Evolutionary conservation across 2,888 invertebrate species (phyloP).

Genomic region (Himalopsyche japonica): DNA sequence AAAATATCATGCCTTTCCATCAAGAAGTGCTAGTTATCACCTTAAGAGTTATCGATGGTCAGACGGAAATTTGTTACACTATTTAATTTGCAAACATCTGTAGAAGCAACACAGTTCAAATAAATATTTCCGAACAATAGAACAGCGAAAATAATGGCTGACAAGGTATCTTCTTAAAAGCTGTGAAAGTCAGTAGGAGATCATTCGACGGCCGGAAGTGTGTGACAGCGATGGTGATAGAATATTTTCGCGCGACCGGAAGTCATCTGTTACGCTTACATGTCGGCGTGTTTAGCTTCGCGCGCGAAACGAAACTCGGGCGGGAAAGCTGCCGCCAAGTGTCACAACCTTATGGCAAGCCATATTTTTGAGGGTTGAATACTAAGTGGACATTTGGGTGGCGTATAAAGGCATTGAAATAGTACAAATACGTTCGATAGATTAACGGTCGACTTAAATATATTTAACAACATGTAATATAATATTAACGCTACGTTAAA

Average conservation of each 20-base stretch:
- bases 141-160: not conserved
- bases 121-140: not conserved
- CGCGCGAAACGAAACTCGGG: not conserved
- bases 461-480: no score
- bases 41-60: no score
- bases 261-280: conserved; percentile 18
- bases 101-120: no score
- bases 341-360: not conserved
- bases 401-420: no score
- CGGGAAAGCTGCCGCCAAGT: not conserved
- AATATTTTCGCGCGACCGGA: conserved; percentile 21
- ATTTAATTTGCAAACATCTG: no score
- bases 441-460: no score
- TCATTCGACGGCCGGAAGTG: conserved; percentile 5
- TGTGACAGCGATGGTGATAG: conserved; percentile 4
- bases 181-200: not conserved
- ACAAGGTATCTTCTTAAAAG: not conserved
- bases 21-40: no score
- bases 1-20: no score
- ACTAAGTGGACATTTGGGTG: not conserved
- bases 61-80: no score
- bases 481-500: no score
- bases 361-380: not conserved
- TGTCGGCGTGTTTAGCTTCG: not conserved
- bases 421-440: no score